Percentiles rank a stretch among this genome's conserved stretches.
These are phyloP conservation scores for Pterois miles DNA, from an alignment of 2,797 vertebrate genomes.

Conservation along the genomic window DNA sequence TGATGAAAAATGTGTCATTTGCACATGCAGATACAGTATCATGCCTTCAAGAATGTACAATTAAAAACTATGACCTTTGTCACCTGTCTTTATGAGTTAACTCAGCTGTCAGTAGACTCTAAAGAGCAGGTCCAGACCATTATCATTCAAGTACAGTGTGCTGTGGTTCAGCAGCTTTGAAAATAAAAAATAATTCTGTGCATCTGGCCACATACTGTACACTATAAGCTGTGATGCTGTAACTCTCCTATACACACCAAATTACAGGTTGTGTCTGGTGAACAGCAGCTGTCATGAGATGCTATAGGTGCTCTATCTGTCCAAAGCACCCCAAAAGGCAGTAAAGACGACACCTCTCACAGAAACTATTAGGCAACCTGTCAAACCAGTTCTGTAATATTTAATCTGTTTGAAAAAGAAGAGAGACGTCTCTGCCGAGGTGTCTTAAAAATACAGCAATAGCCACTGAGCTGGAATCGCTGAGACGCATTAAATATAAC, in stretches of 20 bases:
- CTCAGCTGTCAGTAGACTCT: not conserved
- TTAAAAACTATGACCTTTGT: conserved; percentile 29
- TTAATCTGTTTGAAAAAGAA: conserved; percentile 5
- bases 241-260: not conserved
- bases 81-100: conserved; percentile 21
- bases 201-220: not conserved
- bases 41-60: conserved; percentile 26
- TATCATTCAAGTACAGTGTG: not conserved
- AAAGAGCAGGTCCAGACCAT: not conserved
- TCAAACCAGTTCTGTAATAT: conserved; percentile 16
- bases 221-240: not conserved
- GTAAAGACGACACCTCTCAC: conserved; percentile 21
- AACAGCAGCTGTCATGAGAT: conserved; percentile 7
- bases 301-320: conserved; percentile 7
- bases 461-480: conserved; percentile 14
- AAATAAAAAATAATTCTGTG: not conserved
- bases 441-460: not conserved
- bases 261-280: not conserved
- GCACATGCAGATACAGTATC: conserved; percentile 6
- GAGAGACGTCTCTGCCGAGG: conserved; percentile 24
- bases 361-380: conserved; percentile 11
- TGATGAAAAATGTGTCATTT: conserved; percentile 40
- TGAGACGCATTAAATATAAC: conserved; percentile 6
- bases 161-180: not conserved
- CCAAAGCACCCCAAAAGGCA: not conserved